Evolutionary conservation across 2,113 vertebrate species (phyloP), one percentile per base, ranked within the genome.

Genomic region (Gymnobelideus leadbeateri): DNA sequence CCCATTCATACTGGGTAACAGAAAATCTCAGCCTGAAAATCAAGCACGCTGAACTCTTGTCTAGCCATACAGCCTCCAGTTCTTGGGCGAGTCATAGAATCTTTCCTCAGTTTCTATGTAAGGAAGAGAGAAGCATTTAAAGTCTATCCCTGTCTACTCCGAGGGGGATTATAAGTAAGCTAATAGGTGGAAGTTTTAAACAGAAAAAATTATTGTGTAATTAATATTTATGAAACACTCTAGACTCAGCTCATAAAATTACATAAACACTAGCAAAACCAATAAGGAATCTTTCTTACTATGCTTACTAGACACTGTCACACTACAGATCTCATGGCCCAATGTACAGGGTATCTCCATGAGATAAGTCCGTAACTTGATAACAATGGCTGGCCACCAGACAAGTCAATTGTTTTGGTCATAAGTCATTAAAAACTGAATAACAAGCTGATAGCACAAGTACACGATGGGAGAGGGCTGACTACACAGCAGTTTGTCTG

Each of bases 211-310:
- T 77, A 77, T 11, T 57, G 61, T 21, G 21, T 91, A 61, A 46
- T 14, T 12, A 19, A 19, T 54, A 68, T 57, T 96, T 95, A 52
- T 46, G 91, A 94, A 93, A 95, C n/a, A 46, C 10, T 95, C 19
- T 92, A 49, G 53, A 91, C 9, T 89, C 19, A 92, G 51, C 77
- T 26, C 16, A 92, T 19, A 93, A 94, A 14, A 93, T 31, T 50
- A 91, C 14, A 68, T 21, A 55, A 50, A 94, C 23, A 84, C 52
- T 84, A 37, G 25, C 24, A 47, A 90, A 95, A 51, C 6, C 25
- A 31, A 52, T 16, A 91, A 94, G 90, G 89, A 84, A 25, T 5
- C 53, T 8, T 23, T 93, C 43, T 31, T 26, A 31, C 57, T 4
- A 55, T 7, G 23, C 53, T 51, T 77, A 52, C 4, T 46, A 90